Base-by-base conservation (phyloP, 1,140 invertebrate species). In the Dufourea novaeangliae region DNA sequence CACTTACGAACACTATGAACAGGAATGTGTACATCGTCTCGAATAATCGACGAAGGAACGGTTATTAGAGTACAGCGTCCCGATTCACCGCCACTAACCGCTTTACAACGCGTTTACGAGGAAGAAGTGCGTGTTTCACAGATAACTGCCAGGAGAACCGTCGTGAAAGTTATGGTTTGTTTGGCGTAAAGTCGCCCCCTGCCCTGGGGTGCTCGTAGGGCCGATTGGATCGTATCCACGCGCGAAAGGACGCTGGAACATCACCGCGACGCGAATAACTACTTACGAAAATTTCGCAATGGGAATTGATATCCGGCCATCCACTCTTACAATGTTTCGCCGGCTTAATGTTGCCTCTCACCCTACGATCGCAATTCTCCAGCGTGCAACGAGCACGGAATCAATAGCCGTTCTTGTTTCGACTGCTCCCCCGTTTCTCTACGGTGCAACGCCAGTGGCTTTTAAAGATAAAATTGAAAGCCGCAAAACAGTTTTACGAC, bases 351-450 rank as follows among this genome's bases (percentile, higher is more conserved):
- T 34, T 39, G 17, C n/a, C n/a, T n/a, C n/a, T n/a, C n/a, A n/a
- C n/a, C n/a, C 50, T 17, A 32, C 0, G 32, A n/a, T 39, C 20
- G 50, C 50, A 39, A 69, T 56, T 29, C 14, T 34, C 17, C 7
- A 0, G 22, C 17, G 66, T 25, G 50, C 34, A 56, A 39, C 32
- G 50, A 56, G 32, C n/a, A 6, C 34, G 7, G 32, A 68, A 56
- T 39, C 50, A 69, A 69, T 39, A 25, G 22, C 66, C 8, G 54
- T 69, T 56, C 34, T 34, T 39, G n/a, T 69, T 69, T 69, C 29
- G 27, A 69, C 34, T 25, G 50, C 20, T 54, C 29, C 22, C 3
- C 25, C 20, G 27, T 27, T 41, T 66, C 20, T 6, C 37, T 41
- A 41, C 25, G n/a, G 8, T 12, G 1, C 27, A 7, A 2, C 27